A percentile compares a stretch with the other conserved stretches of the same genome.
Evolutionary conservation across 2,888 invertebrate species (phyloP).

Genomic region (Clanis bilineata): DNA sequence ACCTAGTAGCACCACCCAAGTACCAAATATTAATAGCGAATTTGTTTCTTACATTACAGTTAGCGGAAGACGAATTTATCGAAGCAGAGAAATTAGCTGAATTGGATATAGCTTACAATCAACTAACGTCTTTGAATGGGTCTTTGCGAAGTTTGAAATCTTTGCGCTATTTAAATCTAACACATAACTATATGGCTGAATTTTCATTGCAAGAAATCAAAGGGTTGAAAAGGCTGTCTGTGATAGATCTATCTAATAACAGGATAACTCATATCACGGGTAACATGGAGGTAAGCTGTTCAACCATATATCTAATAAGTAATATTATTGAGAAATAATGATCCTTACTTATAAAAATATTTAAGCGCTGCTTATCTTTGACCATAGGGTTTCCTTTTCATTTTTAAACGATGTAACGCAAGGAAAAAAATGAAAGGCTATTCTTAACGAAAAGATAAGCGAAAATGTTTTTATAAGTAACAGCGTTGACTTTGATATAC

Average conservation of each 20-base stretch:
- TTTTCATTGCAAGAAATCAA: constrained; percentile 91
- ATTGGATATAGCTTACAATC: constrained; percentile 88
- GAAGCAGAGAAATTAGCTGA: constrained; percentile 87
- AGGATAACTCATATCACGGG: constrained; percentile 86
- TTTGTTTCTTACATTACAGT: constrained; percentile 68
- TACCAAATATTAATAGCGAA: no score
- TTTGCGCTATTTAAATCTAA: constrained; percentile 87
- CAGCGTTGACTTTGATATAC: no score
- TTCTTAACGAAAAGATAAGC: no score
- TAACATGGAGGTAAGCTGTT: constrained; percentile 83
- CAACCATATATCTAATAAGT: not conserved
- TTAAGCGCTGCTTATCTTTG: no score
- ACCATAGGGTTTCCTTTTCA: no score
- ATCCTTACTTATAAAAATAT: no score
- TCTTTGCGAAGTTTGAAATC: constrained; percentile 87
- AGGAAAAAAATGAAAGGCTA: no score
- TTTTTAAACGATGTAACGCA: no score
- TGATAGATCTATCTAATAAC: constrained; percentile 90
- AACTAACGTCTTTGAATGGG: constrained; percentile 86
- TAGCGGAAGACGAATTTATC: constrained; percentile 88
- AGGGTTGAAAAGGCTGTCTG: constrained; percentile 86
- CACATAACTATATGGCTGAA: constrained; percentile 87
- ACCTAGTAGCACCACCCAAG: no score
- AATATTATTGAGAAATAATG: not conserved
- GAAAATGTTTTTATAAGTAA: no score